Base-by-base conservation (phyloP, 2,113 vertebrate genomes). In the Cyphomyrus discorhynchus region DNA sequence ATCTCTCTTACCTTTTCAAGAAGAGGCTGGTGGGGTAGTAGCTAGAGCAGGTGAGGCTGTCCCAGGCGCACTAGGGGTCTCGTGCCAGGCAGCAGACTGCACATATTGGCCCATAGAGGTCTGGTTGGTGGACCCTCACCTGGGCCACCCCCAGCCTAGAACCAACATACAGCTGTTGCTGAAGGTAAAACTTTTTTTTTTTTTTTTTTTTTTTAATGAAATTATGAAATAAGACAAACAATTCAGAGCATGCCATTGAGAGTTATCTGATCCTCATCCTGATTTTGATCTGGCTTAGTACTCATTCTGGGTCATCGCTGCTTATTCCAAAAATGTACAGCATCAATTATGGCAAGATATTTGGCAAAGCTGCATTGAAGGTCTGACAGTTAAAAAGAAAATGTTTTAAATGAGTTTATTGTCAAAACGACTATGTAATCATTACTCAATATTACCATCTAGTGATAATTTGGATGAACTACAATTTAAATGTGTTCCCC, bases 61-160 rank as follows among this genome's bases (percentile, higher is more conserved):
- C 98, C 98, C 98, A 99, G 84, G 98, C 97, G 4, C 98, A 99
- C 93, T 99, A 99, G 0, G 98, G 98, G 90, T 99, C 98, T 91
- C 98, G 94, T 2, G 98, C 98, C 1, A 99, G 96, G 91, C 98
- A 99, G 93, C 98, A 99, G 91, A 98, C 98, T 0, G 98, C 97
- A 15, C 98, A 99, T 86, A 98, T 98, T 0, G 97, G 96, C 15
- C 98, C 98, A 0, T 99, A 99, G 94, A 98, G 96, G 92, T 99
- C 92, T 99, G 98, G 92, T 99, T 99, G 98, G 92, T 99, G 97
- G 92, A 99, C 95, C 90, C 95, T 96, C 91, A 98, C 93, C 90
- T 99, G 98, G 0, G 96, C 96, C 91, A 99, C 49, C 94, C 0
- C 97, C 0, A 96, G 94, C 89, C 97, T 95, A 0, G 98, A 98